Base-by-base conservation (phyloP, 2,113 vertebrate genomes). In the Syngnathoides biaculeatus region DNA sequence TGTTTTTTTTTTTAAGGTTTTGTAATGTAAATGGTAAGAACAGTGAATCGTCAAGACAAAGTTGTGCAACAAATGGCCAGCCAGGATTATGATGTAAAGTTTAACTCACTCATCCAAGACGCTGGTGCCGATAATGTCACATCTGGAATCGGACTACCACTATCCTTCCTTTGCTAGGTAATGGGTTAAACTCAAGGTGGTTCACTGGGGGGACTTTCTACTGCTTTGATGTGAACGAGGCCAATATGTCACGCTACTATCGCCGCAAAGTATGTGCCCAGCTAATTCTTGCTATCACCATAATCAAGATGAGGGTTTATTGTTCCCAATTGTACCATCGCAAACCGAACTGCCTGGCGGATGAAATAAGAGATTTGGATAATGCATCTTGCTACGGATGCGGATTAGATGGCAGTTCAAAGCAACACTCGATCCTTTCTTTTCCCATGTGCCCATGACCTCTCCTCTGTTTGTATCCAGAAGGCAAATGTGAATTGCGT, bases 401-500 rank as follows among this genome's bases (percentile, higher is more conserved):
- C 52, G 17, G 58, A 73, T 35, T 22, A 74, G 30, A 30, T 13
- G 52, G 61, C 6, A 15, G 57, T 19, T 69, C 38, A 68, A 60
- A 35, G 55, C 22, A 69, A 57, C 65, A 55, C 69, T 62, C 56
- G 68, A 62, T 65, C 39, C 20, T 64, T 74, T 19, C 72, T 22
- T 66, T 45, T 58, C 52, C 30, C 50, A 27, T 55, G 47, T 65
- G 65, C 22, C 38, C 61, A 69, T 74, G 76, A 79, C 76, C 75
- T 75, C 74, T 71, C 53, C 68, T 62, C 61, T 53, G 7, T 40
- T 56, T 22, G 26, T 65, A 60, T 55, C 64, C 56, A 65, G 1
- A 38, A 79, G 71, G 72, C 71, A 60, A 69, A 80, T 70, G 72
- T 73, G 59, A 78, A 78, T 87, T 81, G 83, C 75, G 71, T 81